phyloP scores from a whole-genome alignment of 2,888 invertebrate species.

The Protophormia terraenovae region DNA sequence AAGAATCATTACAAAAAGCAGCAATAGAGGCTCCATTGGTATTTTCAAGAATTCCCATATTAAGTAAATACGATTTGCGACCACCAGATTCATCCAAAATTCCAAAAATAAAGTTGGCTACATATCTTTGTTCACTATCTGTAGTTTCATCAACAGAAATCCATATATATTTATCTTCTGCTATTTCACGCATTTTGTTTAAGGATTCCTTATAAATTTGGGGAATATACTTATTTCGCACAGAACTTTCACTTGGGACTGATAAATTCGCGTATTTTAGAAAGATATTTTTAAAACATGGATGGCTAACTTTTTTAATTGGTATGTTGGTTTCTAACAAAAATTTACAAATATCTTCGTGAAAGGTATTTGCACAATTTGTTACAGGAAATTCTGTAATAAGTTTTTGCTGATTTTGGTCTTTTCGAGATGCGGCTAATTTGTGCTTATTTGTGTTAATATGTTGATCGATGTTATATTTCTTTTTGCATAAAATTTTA shows the following conservation, averaged over 20 bases:
- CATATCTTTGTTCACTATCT: too few relatives aligned
- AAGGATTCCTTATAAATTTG: neutral
- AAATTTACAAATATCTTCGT: neutral
- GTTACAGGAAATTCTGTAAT: neutral
- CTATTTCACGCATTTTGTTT: neutral
- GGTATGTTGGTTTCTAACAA: neutral
- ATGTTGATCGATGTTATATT: neutral
- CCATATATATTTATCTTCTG: conserved; percentile 2
- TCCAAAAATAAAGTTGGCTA: too few relatives aligned
- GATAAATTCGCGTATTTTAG: neutral
- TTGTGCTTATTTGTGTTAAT: neutral
- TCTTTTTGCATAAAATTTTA: neutral
- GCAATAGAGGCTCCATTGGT: too few relatives aligned
- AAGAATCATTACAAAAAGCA: too few relatives aligned
- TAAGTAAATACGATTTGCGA: too few relatives aligned
- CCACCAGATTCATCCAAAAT: too few relatives aligned
- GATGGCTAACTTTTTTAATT: neutral
- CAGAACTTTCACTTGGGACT: neutral
- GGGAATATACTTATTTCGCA: neutral
- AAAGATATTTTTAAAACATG: neutral
- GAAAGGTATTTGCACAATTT: neutral
- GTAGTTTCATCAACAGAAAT: conserved; percentile 2
- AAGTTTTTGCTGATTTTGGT: neutral
- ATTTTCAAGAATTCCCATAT: too few relatives aligned
- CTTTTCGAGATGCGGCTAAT: neutral